Percentiles rank a stretch among this genome's conserved stretches.
Evolutionary conservation across 2,888 invertebrate species (phyloP).

Genomic region (Drosophila neotestacea): DNA sequence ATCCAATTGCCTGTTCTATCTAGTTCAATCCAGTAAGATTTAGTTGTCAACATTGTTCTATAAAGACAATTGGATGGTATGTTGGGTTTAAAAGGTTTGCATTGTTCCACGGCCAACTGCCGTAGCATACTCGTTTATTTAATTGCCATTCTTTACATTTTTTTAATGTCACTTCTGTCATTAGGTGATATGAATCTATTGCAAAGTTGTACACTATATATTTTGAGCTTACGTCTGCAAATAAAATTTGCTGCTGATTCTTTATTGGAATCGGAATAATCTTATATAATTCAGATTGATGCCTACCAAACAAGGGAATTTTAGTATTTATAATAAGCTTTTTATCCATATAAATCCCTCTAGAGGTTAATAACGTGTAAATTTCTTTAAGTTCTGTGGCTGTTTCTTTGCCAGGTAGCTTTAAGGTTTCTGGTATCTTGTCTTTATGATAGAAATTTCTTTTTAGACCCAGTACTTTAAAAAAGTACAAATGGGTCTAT

Average conservation of each 20-base stretch:
- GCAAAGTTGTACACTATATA: not conserved
- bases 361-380: too few relatives aligned
- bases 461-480: too few relatives aligned
- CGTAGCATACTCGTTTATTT: slow-evolving; percentile 1
- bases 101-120: not conserved
- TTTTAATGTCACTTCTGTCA: not conserved
- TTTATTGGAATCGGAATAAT: not conserved
- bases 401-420: too few relatives aligned
- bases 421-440: too few relatives aligned
- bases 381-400: too few relatives aligned
- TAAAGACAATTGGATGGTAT: too few relatives aligned
- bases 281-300: not conserved
- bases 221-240: too few relatives aligned
- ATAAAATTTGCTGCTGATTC: too few relatives aligned
- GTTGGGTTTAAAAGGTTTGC: not conserved
- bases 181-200: not conserved
- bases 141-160: not conserved
- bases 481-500: too few relatives aligned
- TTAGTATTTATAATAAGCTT: not conserved
- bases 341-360: too few relatives aligned
- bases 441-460: too few relatives aligned
- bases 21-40: not conserved
- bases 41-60: not conserved
- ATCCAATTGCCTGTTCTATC: not conserved
- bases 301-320: too few relatives aligned